phyloP scores from a whole-genome alignment of 1,140 invertebrate species.

The Hyposmocoma kahamanoa region DNA sequence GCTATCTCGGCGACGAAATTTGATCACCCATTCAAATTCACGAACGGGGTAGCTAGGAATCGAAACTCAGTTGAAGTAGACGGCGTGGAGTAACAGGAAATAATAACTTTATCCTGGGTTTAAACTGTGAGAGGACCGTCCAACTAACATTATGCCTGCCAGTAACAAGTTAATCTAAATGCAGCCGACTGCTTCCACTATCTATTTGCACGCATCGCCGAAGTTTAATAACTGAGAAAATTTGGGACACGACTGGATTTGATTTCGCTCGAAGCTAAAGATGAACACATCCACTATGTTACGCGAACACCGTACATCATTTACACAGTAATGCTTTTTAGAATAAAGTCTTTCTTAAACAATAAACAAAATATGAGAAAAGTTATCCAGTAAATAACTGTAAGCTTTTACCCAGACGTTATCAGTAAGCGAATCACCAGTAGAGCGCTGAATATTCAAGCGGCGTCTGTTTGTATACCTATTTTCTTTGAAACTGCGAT shows the following conservation, averaged over 20 bases:
- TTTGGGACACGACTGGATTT: slow-evolving; percentile 36
- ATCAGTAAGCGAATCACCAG: slow-evolving; percentile 43
- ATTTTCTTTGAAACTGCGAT: slow-evolving; percentile 59
- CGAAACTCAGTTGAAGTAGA: slow-evolving; percentile 65
- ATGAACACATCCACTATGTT: too few species aligned
- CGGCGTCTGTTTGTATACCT: slow-evolving; percentile 59
- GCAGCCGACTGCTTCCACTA: slow-evolving; percentile 53
- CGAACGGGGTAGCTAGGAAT: slow-evolving; percentile 52
- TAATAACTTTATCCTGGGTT: slow-evolving; percentile 67
- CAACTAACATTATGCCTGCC: slow-evolving; percentile 68
- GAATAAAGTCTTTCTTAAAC: too few species aligned
- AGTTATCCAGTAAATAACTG: slow-evolving; percentile 44
- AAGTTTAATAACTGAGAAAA: slow-evolving; percentile 62
- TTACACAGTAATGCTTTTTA: too few species aligned
- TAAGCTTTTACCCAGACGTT: slow-evolving; percentile 39
- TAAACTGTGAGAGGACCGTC: slow-evolving; percentile 54
- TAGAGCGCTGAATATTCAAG: slow-evolving; percentile 50
- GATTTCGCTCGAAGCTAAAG: slow-evolving; percentile 21
- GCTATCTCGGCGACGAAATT: slow-evolving; percentile 51
- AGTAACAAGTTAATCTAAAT: slow-evolving; percentile 72
- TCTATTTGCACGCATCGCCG: slow-evolving; percentile 51
- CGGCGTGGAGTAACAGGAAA: slow-evolving; percentile 61
- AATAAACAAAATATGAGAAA: too few species aligned
- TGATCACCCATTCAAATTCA: slow-evolving; percentile 64
- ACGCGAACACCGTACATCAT: too few species aligned